Conservation (phyloP, 2,797 vertebrate genomes). For the Botia almorhae region DNA sequence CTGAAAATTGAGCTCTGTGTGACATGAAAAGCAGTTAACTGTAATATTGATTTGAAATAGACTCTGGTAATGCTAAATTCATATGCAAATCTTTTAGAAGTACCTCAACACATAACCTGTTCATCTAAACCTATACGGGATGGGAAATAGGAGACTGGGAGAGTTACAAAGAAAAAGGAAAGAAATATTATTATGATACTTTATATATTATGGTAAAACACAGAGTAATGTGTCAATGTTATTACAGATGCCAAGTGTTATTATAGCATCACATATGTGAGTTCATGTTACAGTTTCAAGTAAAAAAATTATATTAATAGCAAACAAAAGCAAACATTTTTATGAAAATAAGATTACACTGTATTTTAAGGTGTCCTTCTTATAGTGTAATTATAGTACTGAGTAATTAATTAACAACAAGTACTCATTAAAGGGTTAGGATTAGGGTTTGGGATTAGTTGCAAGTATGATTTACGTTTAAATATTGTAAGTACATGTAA, state of each 20-base stretch:
- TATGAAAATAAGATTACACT: neutral
- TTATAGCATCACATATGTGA: neutral
- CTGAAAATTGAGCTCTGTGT: constrained; percentile 76
- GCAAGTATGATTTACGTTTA: too few relatives aligned
- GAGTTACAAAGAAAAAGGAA: neutral
- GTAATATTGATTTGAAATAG: constrained; percentile 78
- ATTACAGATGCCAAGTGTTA: neutral
- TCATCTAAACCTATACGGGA: neutral
- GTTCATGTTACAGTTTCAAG: neutral
- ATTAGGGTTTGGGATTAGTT: too few relatives aligned
- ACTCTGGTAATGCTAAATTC: constrained; percentile 76
- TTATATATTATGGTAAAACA: neutral
- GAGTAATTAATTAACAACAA: too few relatives aligned
- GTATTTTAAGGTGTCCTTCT: too few relatives aligned
- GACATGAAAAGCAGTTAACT: constrained; percentile 80
- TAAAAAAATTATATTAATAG: neutral
- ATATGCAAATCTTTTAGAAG: constrained; percentile 68
- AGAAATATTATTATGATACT: neutral
- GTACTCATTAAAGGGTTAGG: too few relatives aligned
- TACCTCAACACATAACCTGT: constrained; percentile 13
- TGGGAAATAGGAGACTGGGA: neutral
- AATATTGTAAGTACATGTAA: too few relatives aligned
- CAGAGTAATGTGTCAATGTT: neutral
- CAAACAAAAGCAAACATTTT: neutral
- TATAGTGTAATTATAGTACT: too few relatives aligned